Evolutionary conservation across 2,113 vertebrate genomes (phyloP).

Genomic region (Albula glossodonta): DNA sequence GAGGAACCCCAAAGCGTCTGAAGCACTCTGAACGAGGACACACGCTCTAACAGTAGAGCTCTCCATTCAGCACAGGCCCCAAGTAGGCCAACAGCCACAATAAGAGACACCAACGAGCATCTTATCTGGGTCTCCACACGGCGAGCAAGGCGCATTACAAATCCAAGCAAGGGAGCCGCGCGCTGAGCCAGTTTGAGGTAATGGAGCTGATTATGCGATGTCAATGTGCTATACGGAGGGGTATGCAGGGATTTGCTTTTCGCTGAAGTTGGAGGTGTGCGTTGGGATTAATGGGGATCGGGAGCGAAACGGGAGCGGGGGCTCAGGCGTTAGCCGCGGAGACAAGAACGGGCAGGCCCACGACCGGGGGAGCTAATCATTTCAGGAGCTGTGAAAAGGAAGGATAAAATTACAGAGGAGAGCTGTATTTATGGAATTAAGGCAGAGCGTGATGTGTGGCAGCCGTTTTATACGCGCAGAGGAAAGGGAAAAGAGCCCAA

Average conservation of each 20-base stretch:
- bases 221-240: constrained; percentile 14
- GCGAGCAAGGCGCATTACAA: neutral
- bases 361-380: constrained; percentile 52
- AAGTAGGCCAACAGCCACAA: neutral
- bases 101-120: neutral
- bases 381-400: constrained; percentile 52
- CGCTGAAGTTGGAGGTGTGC: constrained; percentile 19
- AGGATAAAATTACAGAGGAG: constrained; percentile 61
- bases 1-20: neutral
- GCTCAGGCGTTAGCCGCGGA: constrained; percentile 34
- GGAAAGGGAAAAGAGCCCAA: constrained; percentile 40
- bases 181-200: constrained; percentile 15
- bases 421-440: constrained; percentile 57
- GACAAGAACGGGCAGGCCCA: constrained; percentile 22
- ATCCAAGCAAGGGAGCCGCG: neutral
- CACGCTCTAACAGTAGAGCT: neutral
- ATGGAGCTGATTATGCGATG: constrained; percentile 16
- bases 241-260: constrained; percentile 21
- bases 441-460: constrained; percentile 61
- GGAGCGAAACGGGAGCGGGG: constrained; percentile 27
- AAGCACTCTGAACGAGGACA: neutral
- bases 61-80: neutral
- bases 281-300: constrained; percentile 42
- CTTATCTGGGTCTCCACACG: constrained; percentile 32
- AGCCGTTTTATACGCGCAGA: constrained; percentile 63